Percentiles rank a stretch among this genome's conserved stretches.
Conservation (phyloP, 1,140 invertebrate genomes). For the Bombus cullumanus region DNA sequence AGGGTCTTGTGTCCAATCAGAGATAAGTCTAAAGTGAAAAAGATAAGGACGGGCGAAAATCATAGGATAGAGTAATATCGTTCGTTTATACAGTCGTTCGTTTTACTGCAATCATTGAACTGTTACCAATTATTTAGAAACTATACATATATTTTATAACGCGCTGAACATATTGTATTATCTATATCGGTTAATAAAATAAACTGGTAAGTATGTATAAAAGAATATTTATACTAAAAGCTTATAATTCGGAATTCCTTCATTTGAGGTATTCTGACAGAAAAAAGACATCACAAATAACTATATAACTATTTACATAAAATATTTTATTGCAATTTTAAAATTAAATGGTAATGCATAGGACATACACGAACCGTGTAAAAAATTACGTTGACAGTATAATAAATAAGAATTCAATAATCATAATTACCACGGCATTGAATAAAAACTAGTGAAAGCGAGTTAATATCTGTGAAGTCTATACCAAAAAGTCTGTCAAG, state of each 20-base stretch:
- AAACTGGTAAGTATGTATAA: neutral
- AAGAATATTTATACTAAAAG: neutral
- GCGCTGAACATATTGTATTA: neutral
- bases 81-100: neutral
- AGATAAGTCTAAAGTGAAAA: constrained; percentile 9
- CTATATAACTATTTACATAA: neutral
- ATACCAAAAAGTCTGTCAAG: neutral
- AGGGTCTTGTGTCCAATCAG: too few relatives aligned
- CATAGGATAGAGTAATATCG: neutral
- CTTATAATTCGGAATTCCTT: too few relatives aligned
- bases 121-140: neutral
- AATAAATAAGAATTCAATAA: neutral
- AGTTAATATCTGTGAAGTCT: neutral
- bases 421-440: neutral
- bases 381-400: neutral
- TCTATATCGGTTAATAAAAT: too few relatives aligned
- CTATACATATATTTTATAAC: neutral
- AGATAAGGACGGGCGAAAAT: constrained; percentile 22
- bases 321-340: too few relatives aligned
- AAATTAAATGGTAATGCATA: too few relatives aligned
- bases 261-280: neutral
- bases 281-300: neutral
- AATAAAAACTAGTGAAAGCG: neutral
- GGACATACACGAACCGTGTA: neutral
- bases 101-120: neutral